Conservation (phyloP, 2,888 invertebrate species). For the Callyntrura sp. region DNA sequence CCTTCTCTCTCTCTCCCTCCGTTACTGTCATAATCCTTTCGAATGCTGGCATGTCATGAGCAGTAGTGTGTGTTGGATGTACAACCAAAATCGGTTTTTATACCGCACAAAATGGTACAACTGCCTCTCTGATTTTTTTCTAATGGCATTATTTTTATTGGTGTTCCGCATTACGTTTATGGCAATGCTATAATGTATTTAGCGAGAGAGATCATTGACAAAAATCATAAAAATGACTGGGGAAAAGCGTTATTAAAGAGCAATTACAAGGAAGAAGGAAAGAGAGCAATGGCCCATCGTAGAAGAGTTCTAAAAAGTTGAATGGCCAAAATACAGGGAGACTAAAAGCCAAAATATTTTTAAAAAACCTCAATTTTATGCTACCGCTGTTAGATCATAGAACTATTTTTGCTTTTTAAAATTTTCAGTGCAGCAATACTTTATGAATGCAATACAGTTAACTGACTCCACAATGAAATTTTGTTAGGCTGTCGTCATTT, state of each 20-base stretch:
- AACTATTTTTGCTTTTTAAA: too few relatives aligned
- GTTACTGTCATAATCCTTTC: constrained; percentile 77
- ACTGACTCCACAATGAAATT: too few relatives aligned
- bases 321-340: neutral
- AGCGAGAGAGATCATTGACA: constrained; percentile 36
- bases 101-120: neutral
- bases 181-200: neutral
- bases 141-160: too few relatives aligned
- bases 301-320: neutral
- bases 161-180: too few relatives aligned
- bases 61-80: neutral
- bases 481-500: too few relatives aligned
- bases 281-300: constrained; percentile 43
- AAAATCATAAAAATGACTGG: constrained; percentile 54
- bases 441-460: too few relatives aligned
- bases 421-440: too few relatives aligned
- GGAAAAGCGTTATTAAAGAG: constrained; percentile 26
- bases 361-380: too few relatives aligned
- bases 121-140: neutral
- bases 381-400: too few relatives aligned
- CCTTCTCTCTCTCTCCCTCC: constrained; percentile 35
- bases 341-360: neutral
- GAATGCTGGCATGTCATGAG: constrained; percentile 78
- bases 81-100: constrained; percentile 38
- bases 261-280: constrained; percentile 16